Evolutionary conservation across 64 coral and sea anemone genomes (phyloP), one percentile per base, ranked within the genome.

Genomic region (Actinia equina): DNA sequence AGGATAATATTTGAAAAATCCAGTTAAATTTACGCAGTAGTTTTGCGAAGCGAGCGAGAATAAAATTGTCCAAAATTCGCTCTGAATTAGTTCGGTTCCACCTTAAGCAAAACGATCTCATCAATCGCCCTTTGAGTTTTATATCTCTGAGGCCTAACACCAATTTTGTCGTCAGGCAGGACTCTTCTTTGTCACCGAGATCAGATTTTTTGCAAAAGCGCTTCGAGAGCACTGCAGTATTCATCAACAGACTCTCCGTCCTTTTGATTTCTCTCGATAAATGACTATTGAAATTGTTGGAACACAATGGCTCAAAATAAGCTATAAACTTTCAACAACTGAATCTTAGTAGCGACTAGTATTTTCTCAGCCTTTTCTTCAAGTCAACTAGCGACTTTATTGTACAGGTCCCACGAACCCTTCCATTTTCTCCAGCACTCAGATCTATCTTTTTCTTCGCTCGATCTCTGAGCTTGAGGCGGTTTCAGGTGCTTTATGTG

Each of bases 371-470:
- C 17, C 70, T 88, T 88, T 15, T 89, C 42, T 18, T 84, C 60
- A 20, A 92, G 86, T 19, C 85, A 85, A 79, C 90, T 84, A 23
- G 90, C 78, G 52, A 92, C 82, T 62, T 91, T 91, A 37, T 37
- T 37, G 84, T 91, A 86, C 25, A 63, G 46, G 71, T 86, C 84
- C 83, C 83, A 91, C 13, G 62, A 84, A 53, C 82, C 55, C 30
- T 85, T 92, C 86, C 86, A 88, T 44, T 71, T 76, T 53, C 90
- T 67, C 90, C 90, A 92, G 86, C 83, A 54, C 52, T 92, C 90
- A 45, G 85, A 49, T 64, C 86, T 91, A 86, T 91, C 84, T 90
- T n/a, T 91, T 77, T 67, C 85, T 64, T 65, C 13, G 59, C 83
- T 80, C 59, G 86, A 91, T 59, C 84, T 52, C 64, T 86, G 54